Conservation (phyloP, 1,140 invertebrate species). For the Brachionus rubens region DNA sequence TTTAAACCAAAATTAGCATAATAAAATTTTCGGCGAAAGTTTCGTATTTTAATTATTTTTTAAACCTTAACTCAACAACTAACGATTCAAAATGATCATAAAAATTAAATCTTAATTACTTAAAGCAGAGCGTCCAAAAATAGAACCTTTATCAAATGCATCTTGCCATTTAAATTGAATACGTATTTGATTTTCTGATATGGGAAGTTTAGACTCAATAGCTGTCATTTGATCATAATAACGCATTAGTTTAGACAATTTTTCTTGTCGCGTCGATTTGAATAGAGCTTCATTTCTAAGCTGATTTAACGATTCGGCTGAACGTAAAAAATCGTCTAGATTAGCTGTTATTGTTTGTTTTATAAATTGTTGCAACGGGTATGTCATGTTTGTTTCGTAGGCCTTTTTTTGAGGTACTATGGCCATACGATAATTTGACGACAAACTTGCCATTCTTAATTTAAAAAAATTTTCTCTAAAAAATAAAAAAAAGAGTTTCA, state of each 20-base stretch:
- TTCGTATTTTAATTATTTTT: background rate
- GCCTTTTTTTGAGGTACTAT: constrained; percentile 42
- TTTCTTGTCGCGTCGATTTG: constrained; percentile 36
- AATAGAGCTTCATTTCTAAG: constrained; percentile 46
- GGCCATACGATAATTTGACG: constrained; percentile 13
- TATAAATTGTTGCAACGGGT: constrained; percentile 36
- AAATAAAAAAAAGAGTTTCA: background rate
- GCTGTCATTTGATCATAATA: constrained; percentile 93
- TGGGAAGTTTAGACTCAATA: constrained; percentile 86
- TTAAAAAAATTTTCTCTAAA: background rate
- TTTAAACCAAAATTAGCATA: too few species aligned
- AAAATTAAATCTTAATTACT: constrained; percentile 65
- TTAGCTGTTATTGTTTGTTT: constrained; percentile 22
- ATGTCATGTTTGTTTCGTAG: constrained; percentile 34
- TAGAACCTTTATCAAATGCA: constrained; percentile 91
- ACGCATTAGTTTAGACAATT: constrained; percentile 63
- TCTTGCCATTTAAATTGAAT: constrained; percentile 96
- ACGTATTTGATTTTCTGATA: constrained; percentile 67
- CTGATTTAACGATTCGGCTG: constrained; percentile 33
- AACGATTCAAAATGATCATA: background rate
- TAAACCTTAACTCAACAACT: background rate
- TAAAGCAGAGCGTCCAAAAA: constrained; percentile 72
- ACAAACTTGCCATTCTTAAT: constrained; percentile 29
- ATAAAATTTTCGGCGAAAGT: too few species aligned
- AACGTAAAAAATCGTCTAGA: constrained; percentile 31